Evolutionary conservation across 1,140 invertebrate species (phyloP), one percentile per base, ranked within the genome.

Genomic region (Rhopalosiphum padi): DNA sequence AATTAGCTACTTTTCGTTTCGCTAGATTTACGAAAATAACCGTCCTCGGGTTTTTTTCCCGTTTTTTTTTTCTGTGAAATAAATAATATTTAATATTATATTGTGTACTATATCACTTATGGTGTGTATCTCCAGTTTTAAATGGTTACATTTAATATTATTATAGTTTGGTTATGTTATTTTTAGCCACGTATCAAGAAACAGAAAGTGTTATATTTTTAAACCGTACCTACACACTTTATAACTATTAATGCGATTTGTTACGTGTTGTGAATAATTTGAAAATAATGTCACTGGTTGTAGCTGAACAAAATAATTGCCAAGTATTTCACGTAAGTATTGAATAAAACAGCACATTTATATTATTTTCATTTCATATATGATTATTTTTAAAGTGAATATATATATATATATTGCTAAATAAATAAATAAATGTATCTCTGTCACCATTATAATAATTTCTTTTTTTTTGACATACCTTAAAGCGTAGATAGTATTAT

Each of bases 351-450:
- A 18, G n/a, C 60, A 77, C 30, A 77, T 77, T 77, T 77, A n/a
- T 68, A 68, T 60, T 30, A n/a, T n/a, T 68, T 68, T 77, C 18
- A 77, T 77, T 77, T 5, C 15, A 77, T 18, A n/a, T 41, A 41
- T n/a, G 30, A 77, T 77, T 77, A n/a, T 68, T 68, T 77, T 77
- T n/a, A 77, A 77, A 77, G 60, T n/a, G 30, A 77, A 77, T 77
- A 37, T 37, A 37, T 37, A 77, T n/a, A 77, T 77, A 37, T 37
- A 37, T 37, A 77, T n/a, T n/a, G 60, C 60, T 77, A 77, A 77
- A 77, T 77, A 77, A 77, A 77, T 77, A 77, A 77, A 77, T n/a
- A 35, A 77, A 77, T 77, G n/a, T 6, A 68, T 68, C 30, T 68
- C 15, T 22, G 30, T 6, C 60, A 77, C n/a, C 30, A 77, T 77